Base-by-base conservation (phyloP, 2,888 invertebrate genomes). In the Emmelina monodactyla region DNA sequence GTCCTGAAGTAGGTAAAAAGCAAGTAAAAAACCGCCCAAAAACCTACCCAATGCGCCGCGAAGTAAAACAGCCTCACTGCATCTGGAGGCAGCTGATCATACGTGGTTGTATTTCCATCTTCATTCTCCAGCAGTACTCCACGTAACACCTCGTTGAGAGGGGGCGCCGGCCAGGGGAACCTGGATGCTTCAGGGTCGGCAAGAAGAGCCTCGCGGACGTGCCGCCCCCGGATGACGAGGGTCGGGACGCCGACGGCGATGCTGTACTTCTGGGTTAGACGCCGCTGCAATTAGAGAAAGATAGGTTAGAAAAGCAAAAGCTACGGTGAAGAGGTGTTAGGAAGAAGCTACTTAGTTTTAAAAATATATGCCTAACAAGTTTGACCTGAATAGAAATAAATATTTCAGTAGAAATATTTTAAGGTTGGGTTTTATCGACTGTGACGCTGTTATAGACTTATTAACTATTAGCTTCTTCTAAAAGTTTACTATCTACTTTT, bases 41-140 rank as follows among this genome's bases (percentile, higher is more conserved):
- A 14, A 63, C 84, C 80, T 69, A 93, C 93, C 94, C 94, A 94
- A 62, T 92, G 89, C 13, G 94, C 94, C 38, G 92, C 91, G 64
- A 94, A 94, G 60, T 92, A 92, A 51, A 93, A 85, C 28, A 90
- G 92, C 52, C 87, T 86, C 35, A 89, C 82, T 1, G 69, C 64
- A 46, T 84, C 85, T 48, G 79, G 80, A 1, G 86, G 83, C 13
- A 88, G 60, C 40, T 86, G 83, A 13, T 82, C 82, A 51, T 85
- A 86, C 13, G 78, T 57, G 51, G 69, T 79, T n/a, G n/a, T n/a
- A 16, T 56, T 64, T 33, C 52, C 60, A 0, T 43, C 51, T 1
- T 62, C 59, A 1, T 67, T 68, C 64, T 63, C 83, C 57, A 58
- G 54, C 39, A 63, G 60, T 1, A 84, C 82, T 11, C 82, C 83